Evolutionary conservation across 2,888 invertebrate species (phyloP).

Genomic region (Acanthacorydalis orientalis): DNA sequence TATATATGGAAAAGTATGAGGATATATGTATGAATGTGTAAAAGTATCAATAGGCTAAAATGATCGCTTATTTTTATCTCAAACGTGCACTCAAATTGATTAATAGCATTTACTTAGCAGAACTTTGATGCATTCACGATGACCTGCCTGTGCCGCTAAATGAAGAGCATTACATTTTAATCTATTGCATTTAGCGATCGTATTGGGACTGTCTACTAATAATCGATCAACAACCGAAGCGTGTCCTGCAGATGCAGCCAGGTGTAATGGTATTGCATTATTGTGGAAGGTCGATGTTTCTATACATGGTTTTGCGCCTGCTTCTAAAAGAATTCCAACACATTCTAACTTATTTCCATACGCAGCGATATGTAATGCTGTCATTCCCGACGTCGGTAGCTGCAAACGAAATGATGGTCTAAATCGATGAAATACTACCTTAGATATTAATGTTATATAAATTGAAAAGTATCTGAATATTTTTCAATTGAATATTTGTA

Average conservation of each 20-base stretch:
- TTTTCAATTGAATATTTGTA: too few relatives aligned
- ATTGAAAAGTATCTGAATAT: too few relatives aligned
- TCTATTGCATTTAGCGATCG: conserved; percentile 9
- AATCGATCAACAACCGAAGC: conserved; percentile 25
- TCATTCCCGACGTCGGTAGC: conserved; percentile 28
- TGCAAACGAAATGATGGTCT: neutral
- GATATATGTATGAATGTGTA: too few relatives aligned
- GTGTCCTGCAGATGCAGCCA: conserved; percentile 29
- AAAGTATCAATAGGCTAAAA: too few relatives aligned
- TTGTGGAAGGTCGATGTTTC: conserved; percentile 27
- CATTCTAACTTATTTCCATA: conserved; percentile 31
- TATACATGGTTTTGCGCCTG: conserved; percentile 28
- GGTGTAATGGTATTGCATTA: conserved; percentile 30
- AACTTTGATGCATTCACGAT: conserved; percentile 34
- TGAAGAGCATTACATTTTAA: conserved; percentile 27
- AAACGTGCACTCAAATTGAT: too few relatives aligned
- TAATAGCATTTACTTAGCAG: conserved; percentile 18
- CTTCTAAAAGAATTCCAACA: conserved; percentile 27
- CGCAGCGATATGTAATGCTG: conserved; percentile 37
- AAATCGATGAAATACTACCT: too few relatives aligned
- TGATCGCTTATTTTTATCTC: too few relatives aligned
- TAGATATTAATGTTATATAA: too few relatives aligned
- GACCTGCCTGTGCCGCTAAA: conserved; percentile 35
- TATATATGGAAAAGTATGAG: too few relatives aligned
- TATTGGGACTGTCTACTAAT: conserved; percentile 25